Conservation (phyloP, 2,113 vertebrate species). For the Archocentrus centrarchus region DNA sequence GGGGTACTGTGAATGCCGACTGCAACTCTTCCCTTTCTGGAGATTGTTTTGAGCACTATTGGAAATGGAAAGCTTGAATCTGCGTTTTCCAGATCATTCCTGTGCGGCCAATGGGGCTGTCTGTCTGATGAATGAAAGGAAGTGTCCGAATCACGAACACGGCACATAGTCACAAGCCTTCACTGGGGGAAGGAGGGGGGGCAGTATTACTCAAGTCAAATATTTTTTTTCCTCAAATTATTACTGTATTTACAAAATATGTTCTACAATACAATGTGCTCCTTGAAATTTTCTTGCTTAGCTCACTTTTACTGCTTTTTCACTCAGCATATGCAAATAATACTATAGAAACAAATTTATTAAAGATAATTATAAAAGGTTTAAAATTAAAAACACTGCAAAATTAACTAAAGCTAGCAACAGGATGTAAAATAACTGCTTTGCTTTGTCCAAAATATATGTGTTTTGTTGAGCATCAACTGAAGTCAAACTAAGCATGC, state of each 20-base stretch:
- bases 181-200: too few relatives aligned
- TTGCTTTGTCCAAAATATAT: too few relatives aligned
- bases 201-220: background rate
- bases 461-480: too few relatives aligned
- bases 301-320: background rate
- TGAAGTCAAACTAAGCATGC: too few relatives aligned
- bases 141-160: background rate
- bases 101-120: background rate
- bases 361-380: too few relatives aligned
- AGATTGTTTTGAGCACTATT: background rate
- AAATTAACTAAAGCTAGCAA: too few relatives aligned
- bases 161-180: rapidly evolving
- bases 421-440: too few relatives aligned
- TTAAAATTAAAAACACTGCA: too few relatives aligned
- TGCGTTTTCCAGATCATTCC: background rate
- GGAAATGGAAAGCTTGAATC: background rate
- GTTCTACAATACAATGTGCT: background rate
- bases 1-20: background rate
- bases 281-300: background rate
- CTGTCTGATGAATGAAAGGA: background rate
- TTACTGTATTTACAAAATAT: background rate
- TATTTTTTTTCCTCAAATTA: too few relatives aligned
- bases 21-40: background rate
- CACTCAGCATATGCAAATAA: too few relatives aligned
- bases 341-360: too few relatives aligned